These are phyloP conservation scores for Melipona bicolor DNA, from an alignment of 2,888 invertebrate species.

Conservation along the genomic window DNA sequence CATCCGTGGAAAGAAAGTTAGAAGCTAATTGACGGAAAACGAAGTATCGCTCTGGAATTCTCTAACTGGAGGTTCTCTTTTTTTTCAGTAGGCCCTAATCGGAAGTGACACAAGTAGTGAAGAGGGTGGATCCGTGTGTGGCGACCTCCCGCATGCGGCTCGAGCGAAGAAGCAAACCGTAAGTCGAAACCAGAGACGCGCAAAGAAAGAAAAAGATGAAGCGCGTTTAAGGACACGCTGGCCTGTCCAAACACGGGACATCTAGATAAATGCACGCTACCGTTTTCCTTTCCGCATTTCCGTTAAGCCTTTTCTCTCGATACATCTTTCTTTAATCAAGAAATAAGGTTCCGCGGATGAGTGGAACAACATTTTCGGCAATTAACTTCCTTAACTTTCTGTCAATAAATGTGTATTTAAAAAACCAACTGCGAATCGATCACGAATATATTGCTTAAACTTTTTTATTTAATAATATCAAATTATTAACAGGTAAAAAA, in stretches of 20 bases:
- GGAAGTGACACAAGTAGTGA: conserved; percentile 39
- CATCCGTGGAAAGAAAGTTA: not conserved
- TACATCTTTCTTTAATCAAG: not conserved
- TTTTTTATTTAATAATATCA: not conserved
- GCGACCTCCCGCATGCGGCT: conserved; percentile 57
- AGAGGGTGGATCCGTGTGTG: conserved; percentile 55
- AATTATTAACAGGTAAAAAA: not conserved
- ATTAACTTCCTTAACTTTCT: not conserved
- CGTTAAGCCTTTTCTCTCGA: not conserved
- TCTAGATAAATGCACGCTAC: conserved; percentile 66
- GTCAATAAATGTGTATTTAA: not conserved
- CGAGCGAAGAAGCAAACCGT: conserved; percentile 19
- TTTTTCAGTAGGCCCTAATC: conserved; percentile 30
- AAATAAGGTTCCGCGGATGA: too few species aligned
- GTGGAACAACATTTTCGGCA: not conserved
- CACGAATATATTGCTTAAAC: not conserved
- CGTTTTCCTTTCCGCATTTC: conserved; percentile 32
- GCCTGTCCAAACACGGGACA: conserved; percentile 75
- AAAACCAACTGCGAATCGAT: not conserved
- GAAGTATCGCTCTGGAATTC: conserved; percentile 25
- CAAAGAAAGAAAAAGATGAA: conserved; percentile 28
- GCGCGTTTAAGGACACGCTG: conserved; percentile 52
- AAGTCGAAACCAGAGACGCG: conserved; percentile 52
- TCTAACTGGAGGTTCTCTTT: conserved; percentile 21
- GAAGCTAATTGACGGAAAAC: conserved; percentile 40